Evolutionary conservation across 2,113 vertebrate species (phyloP).

Genomic region (Pomatorhinus ruficollis): DNA sequence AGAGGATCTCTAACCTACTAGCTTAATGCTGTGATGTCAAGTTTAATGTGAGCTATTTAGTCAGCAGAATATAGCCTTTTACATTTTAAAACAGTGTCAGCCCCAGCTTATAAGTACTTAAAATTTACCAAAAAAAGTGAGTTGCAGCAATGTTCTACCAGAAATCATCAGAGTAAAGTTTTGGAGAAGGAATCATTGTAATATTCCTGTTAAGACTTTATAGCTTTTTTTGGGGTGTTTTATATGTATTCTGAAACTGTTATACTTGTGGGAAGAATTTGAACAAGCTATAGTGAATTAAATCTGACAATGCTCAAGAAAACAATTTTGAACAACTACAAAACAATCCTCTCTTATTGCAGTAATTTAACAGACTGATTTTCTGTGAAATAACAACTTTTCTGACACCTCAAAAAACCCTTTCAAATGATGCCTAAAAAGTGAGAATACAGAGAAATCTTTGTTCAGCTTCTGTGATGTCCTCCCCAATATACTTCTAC

Average conservation of each 20-base stretch:
- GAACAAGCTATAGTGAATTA: background rate
- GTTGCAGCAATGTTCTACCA: background rate
- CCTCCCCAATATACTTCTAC: accelerated
- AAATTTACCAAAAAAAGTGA: background rate
- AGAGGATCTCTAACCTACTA: background rate
- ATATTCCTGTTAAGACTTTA: background rate
- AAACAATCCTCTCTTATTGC: background rate
- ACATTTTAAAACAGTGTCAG: background rate
- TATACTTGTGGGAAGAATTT: background rate
- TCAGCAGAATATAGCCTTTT: background rate
- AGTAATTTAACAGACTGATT: background rate
- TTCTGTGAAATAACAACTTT: background rate
- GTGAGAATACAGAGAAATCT: background rate
- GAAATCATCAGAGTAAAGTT: background rate
- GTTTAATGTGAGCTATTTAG: background rate
- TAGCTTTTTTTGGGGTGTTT: background rate
- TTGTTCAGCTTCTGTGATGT: background rate
- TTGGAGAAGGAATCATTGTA: background rate
- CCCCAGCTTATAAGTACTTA: background rate
- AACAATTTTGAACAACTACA: background rate
- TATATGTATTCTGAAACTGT: accelerated
- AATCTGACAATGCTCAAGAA: background rate
- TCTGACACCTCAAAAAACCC: background rate
- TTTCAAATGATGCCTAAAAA: background rate
- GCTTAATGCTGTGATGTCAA: background rate